A percentile compares a stretch with the other conserved stretches of the same genome.
Conservation (phyloP, 2,888 invertebrate genomes). For the Rhagophthalmus giganteus region DNA sequence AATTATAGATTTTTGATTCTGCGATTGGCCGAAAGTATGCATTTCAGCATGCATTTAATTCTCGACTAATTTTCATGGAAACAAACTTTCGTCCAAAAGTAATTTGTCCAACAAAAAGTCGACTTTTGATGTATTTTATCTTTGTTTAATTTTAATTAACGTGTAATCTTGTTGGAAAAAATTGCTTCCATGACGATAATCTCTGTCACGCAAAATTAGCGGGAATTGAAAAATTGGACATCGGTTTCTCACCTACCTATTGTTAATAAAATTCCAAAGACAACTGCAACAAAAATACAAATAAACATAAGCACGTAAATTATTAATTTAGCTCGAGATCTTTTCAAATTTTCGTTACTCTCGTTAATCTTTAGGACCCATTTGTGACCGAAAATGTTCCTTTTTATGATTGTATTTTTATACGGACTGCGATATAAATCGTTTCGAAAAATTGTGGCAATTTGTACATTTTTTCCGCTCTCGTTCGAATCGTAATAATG, state of each 20-base stretch:
- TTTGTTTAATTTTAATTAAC: too few relatives aligned
- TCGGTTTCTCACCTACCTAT: slow-evolving; percentile 38
- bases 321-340: slow-evolving; percentile 32
- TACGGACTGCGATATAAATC: slow-evolving; percentile 39
- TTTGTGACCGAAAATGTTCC: slow-evolving; percentile 50
- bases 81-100: too few relatives aligned
- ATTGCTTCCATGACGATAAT: too few relatives aligned
- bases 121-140: neutral
- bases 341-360: slow-evolving; percentile 32
- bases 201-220: neutral
- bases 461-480: slow-evolving; percentile 37
- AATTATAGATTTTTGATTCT: too few relatives aligned
- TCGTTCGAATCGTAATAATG: slow-evolving; percentile 46
- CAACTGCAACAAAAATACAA: slow-evolving; percentile 44
- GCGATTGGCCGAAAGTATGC: too few relatives aligned
- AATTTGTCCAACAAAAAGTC: too few relatives aligned
- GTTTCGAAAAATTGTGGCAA: slow-evolving; percentile 46
- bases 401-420: slow-evolving; percentile 47
- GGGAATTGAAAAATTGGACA: neutral
- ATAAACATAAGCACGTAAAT: slow-evolving; percentile 44
- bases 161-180: too few relatives aligned
- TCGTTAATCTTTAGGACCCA: slow-evolving; percentile 54
- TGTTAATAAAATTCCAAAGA: slow-evolving; percentile 44
- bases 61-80: too few relatives aligned
- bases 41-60: too few relatives aligned